Evolutionary conservation across 2,113 vertebrate genomes (phyloP).

Genomic region (sheep (Ovis aries)): ARS-UI_Ramb_v3.0 NC_056054.1:205110501-205111000

Average conservation of each 20-base stretch:
- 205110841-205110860: not conserved
- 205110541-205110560: not conserved
- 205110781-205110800: not conserved
- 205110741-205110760: not conserved
- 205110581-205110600: not conserved
- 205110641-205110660: not conserved
- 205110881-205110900: not conserved
- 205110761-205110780: not conserved
- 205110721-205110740: not conserved
- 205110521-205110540: not conserved
- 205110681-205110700: not conserved
- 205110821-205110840: not conserved
- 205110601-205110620: not conserved
- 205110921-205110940: not conserved
- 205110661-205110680: not conserved
- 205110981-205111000: not conserved
- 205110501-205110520: not conserved
- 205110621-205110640: not conserved
- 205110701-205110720: not conserved
- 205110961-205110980: not conserved
- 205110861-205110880: not conserved
- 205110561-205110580: not conserved
- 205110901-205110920: not conserved
- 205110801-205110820: not conserved
- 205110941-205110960: constrained; percentile 7